Evolutionary conservation across 1,140 invertebrate species (phyloP).

Genomic region (Apis florea): DNA sequence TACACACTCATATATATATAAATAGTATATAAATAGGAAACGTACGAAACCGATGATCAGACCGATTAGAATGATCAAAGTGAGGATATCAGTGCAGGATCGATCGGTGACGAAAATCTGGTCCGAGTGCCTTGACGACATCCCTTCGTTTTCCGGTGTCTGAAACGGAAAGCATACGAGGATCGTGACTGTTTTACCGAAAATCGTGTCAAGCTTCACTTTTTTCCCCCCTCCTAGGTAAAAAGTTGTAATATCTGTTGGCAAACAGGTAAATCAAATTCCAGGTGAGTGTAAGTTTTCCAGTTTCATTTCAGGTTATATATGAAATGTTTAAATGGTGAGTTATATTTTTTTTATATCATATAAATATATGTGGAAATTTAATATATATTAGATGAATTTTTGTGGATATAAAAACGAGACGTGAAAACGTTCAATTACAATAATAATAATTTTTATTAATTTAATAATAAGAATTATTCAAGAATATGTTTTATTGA

Average conservation of each 20-base stretch:
- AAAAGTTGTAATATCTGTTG: background rate
- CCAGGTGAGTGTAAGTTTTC: background rate
- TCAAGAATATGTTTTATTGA: no score
- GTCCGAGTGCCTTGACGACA: constrained; percentile 47
- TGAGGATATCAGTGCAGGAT: constrained; percentile 83
- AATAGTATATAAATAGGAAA: constrained; percentile 34
- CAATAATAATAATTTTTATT: no score
- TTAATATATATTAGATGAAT: no score
- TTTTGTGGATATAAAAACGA: no score
- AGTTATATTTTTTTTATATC: no score
- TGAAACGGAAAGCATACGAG: constrained; percentile 41
- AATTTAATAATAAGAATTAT: no score
- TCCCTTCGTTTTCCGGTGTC: constrained; percentile 60
- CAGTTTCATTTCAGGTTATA: background rate
- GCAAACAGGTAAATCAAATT: constrained; percentile 12
- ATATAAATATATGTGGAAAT: no score
- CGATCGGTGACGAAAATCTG: constrained; percentile 74
- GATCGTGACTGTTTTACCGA: background rate
- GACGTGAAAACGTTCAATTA: no score
- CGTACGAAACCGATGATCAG: constrained; percentile 82
- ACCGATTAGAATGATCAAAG: constrained; percentile 80
- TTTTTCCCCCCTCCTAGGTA: background rate
- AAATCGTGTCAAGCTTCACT: background rate
- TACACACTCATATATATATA: no score
- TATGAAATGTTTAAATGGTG: background rate